Base-by-base conservation (phyloP, 2,797 vertebrate genomes). In the Pelochelys cantorii region DNA sequence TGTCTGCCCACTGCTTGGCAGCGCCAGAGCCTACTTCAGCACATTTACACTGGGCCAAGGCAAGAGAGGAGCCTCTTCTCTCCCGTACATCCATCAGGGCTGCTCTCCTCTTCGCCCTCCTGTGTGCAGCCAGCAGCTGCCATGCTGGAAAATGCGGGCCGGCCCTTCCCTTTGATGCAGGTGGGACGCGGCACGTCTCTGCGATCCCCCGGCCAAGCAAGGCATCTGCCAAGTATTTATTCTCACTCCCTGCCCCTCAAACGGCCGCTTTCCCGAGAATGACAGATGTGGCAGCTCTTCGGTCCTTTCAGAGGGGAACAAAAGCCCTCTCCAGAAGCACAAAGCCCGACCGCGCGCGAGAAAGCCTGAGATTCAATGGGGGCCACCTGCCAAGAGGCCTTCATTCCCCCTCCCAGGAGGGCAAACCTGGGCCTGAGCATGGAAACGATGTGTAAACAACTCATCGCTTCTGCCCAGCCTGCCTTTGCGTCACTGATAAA, bases 231-330 rank as follows among this genome's bases (percentile, higher is more conserved):
- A 84, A 91, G 84, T 84, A 85, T 95, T 95, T 94, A 89, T 85
- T 87, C 14, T 53, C n/a, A n/a, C 53, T 53, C 68, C 89, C 68
- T 89, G 68, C 14, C 9, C 13, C 79, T 2, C 14, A 94, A 86
- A 94, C 89, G 31, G 85, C 89, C 75, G 14, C 94, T 96, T 42
- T 87, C 91, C 93, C 92, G 89, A 90, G 94, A 78, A 20, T 12
- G 87, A 97, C 98, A 98, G 98, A 98, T 98, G 98, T 96, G 85
- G 96, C 96, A 84, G 93, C 97, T 96, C 97, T 98, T 98, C 96
- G 98, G 95, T 93, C 90, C 88, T 97, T 97, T 97, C 95, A 96
- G 87, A 94, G 86, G n/a, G 88, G 92, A 96, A 98, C 98, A 98
- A 98, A 98, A 97, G 97, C 94, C 93, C 93, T 71, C 96, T 97